Percentiles rank a stretch among this genome's conserved stretches.
These are phyloP conservation scores for Geococcyx californianus DNA, from an alignment of 2,113 vertebrate species.

Conservation along the genomic window DNA sequence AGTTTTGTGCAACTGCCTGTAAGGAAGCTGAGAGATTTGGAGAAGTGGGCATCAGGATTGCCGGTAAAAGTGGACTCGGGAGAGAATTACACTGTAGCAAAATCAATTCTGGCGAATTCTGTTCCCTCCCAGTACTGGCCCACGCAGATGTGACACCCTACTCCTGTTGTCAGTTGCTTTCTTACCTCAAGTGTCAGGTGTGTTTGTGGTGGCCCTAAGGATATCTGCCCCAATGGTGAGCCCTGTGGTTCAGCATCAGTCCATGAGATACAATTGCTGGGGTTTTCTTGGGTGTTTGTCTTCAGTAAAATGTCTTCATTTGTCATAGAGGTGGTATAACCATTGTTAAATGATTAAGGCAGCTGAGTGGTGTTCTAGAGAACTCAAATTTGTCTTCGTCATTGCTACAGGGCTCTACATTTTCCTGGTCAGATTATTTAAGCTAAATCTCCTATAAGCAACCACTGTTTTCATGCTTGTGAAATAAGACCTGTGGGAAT, in stretches of 20 bases:
- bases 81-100: background rate
- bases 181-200: background rate
- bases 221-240: background rate
- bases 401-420: background rate
- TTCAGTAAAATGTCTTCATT: background rate
- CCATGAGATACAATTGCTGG: background rate
- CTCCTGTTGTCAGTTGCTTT: background rate
- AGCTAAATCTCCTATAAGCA: background rate
- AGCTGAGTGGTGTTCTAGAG: background rate
- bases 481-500: background rate
- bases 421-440: background rate
- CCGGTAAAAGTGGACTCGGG: background rate
- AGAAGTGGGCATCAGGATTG: background rate
- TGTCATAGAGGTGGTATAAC: background rate
- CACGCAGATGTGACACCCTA: background rate
- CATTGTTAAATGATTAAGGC: background rate
- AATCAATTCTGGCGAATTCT: background rate
- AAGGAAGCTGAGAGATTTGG: background rate
- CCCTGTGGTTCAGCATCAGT: background rate
- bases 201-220: background rate
- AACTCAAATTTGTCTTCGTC: background rate
- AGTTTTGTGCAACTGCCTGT: background rate
- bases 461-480: background rate
- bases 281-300: background rate
- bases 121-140: background rate